Evolutionary conservation across 2,888 invertebrate species (phyloP).

Genomic region (Caenorhabditis doughertyi): DNA sequence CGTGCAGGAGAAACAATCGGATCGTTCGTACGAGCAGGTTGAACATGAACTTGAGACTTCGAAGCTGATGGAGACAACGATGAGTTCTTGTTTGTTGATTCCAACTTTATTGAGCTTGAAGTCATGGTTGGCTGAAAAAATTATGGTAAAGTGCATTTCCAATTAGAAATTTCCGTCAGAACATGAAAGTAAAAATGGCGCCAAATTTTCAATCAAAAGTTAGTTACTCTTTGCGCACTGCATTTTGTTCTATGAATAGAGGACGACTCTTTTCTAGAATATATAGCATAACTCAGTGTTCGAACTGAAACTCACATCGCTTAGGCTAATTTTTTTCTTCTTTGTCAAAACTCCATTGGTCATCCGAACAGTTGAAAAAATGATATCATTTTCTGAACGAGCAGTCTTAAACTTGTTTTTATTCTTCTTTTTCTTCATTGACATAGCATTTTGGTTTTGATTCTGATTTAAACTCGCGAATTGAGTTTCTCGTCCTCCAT

Average conservation of each 20-base stretch:
- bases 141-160: no score
- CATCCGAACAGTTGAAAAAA: constrained; percentile 4
- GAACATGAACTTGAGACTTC: neutral
- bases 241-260: no score
- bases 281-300: neutral
- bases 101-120: no score
- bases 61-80: no score
- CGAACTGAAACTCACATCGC: neutral
- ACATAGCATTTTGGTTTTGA: no score
- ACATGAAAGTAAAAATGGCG: no score
- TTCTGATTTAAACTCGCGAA: neutral
- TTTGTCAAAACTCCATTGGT: constrained; percentile 22
- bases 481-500: constrained; percentile 25
- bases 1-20: neutral
- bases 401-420: neutral
- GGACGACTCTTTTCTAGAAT: no score
- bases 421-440: constrained; percentile 32
- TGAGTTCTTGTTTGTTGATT: no score
- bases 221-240: no score
- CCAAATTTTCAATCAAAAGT: no score
- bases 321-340: constrained; percentile 8
- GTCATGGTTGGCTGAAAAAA: no score
- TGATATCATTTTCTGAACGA: neutral
- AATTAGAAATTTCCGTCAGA: no score
- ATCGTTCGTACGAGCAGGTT: neutral